Evolutionary conservation across 2,113 vertebrate species (phyloP), one percentile per base, ranked within the genome.

Genomic region (Carassius gibelio): DNA sequence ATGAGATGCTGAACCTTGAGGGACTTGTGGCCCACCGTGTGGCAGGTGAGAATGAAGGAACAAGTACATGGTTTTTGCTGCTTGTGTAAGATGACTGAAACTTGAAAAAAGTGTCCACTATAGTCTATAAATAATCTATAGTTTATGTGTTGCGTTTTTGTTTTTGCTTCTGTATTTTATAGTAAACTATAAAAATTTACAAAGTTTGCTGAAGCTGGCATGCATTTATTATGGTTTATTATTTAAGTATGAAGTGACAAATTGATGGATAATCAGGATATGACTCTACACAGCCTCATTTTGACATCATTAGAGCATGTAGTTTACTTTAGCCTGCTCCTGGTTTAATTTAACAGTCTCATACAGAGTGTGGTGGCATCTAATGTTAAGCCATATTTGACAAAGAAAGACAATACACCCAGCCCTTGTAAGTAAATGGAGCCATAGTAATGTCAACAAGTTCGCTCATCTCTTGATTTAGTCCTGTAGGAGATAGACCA

Each of bases 21-120:
- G 98, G 98, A n/a, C 94, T 99, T 86, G 98, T 99, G 82, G 98
- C 98, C 86, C 98, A 99, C n/a, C 95, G 98, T 61, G 95, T 99
- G 83, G 98, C 98, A 90, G 97, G 98, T 99, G 96, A 95, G 95
- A 6, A 81, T 17, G n/a, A 80, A 59, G 36, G 13, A 76, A 52
- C 19, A 17, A n/a, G 61, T 19, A 42, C 55, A 79, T 3, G 21
- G 0, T 5, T 79, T 61, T 23, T 78, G 9, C 59, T n/a, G 76
- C 9, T 8, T 42, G 8, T 1, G 2, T 48, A 76, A 55, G 23
- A 19, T 34, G 42, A 23, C 14, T 52, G 2, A 4, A 75, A 68
- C 34, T 68, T 36, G 2, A 9, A 69, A 68, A 68, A 36, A 36
- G 15, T 4, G 5, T 57, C 55, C 30, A 4, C 7, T 9, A 19